Evolutionary conservation across 2,888 invertebrate species (phyloP).

Genomic region (Globia sparganii): DNA sequence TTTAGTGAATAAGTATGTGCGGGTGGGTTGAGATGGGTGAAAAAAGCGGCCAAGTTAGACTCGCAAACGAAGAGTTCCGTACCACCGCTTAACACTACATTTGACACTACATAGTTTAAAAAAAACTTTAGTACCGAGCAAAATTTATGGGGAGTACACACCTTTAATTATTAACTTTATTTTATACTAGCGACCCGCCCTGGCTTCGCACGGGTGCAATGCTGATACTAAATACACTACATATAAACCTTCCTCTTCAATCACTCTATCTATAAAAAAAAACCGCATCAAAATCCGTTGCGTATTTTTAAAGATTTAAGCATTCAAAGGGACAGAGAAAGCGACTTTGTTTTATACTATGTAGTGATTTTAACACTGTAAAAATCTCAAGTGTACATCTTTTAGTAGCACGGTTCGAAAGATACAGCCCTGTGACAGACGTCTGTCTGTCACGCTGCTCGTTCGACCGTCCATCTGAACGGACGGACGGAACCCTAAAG

Average conservation of each 20-base stretch:
- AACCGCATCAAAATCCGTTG: too few relatives aligned
- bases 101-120: not conserved
- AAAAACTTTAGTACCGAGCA: not conserved
- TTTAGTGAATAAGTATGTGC: constrained; percentile 62
- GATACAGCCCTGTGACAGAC: not conserved
- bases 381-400: not conserved
- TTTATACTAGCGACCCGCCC: too few relatives aligned
- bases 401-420: not conserved
- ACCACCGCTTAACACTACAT: not conserved
- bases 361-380: not conserved
- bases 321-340: too few relatives aligned
- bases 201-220: too few relatives aligned
- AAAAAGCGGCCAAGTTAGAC: not conserved
- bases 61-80: not conserved
- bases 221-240: too few relatives aligned
- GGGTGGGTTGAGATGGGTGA: constrained; percentile 44
- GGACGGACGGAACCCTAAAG: constrained; percentile 5
- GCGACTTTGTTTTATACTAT: too few relatives aligned
- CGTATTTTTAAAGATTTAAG: too few relatives aligned
- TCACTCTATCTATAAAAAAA: too few relatives aligned
- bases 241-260: too few relatives aligned
- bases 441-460: too few relatives aligned
- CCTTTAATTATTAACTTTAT: not conserved
- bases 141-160: not conserved
- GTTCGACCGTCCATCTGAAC: too few relatives aligned